Conservation (phyloP, 2,888 invertebrate genomes). For the Neoascia interrupta region DNA sequence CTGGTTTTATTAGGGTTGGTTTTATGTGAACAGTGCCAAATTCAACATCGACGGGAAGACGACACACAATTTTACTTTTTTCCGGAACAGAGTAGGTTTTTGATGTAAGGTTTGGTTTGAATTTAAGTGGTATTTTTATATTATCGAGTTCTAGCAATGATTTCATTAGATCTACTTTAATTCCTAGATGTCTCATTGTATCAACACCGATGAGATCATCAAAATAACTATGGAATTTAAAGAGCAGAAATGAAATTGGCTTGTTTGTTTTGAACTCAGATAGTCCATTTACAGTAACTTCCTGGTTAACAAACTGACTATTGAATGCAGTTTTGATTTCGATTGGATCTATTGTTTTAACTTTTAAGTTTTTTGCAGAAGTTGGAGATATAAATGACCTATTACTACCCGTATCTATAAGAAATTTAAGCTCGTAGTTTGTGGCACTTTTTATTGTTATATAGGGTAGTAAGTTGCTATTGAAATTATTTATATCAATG, state of each 20-base stretch:
- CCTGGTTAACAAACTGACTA: slow-evolving; percentile 1
- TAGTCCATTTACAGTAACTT: slow-evolving; percentile 25
- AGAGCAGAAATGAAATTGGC: slow-evolving; percentile 22
- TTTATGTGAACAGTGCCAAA: slow-evolving; percentile 32
- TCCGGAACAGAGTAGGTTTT: slow-evolving; percentile 20
- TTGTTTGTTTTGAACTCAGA: slow-evolving; percentile 41
- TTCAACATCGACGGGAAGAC: slow-evolving; percentile 50
- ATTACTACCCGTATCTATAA: slow-evolving; percentile 40
- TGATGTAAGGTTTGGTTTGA: slow-evolving; percentile 34
- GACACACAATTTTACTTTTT: slow-evolving; percentile 32
- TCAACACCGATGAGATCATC: slow-evolving; percentile 30
- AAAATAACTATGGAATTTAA: slow-evolving; percentile 35
- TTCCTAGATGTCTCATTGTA: slow-evolving; percentile 12
- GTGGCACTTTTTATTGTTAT: slow-evolving; percentile 27
- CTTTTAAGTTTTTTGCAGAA: slow-evolving; percentile 1
- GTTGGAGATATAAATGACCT: slow-evolving; percentile 47
- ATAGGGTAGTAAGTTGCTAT: slow-evolving; percentile 29
- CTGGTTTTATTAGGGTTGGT: slow-evolving; percentile 6
- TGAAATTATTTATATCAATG: slow-evolving; percentile 49
- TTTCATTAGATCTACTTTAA: slow-evolving; percentile 7
- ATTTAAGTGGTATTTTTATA: slow-evolving; percentile 1
- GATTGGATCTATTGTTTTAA: background rate
- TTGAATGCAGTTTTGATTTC: slow-evolving; percentile 29
- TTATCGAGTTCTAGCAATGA: background rate
- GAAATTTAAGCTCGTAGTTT: slow-evolving; percentile 30